Evolutionary conservation across 2,888 invertebrate species (phyloP).

Genomic region (Drosophila kambysellisi): DNA sequence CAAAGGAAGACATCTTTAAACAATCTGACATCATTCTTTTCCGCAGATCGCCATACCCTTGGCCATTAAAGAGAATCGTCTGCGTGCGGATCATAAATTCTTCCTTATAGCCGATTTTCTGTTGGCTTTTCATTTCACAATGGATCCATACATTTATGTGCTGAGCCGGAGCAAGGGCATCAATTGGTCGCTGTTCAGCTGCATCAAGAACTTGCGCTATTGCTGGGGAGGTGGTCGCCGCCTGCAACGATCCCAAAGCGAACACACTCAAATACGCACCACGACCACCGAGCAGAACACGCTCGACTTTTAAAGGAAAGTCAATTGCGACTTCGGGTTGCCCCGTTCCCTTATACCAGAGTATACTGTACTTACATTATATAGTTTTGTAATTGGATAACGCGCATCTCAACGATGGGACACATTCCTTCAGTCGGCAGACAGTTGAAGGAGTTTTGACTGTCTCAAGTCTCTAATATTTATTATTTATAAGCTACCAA

Average conservation of each 20-base stretch:
- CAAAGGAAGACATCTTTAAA: not conserved
- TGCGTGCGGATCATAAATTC: constrained; percentile 78
- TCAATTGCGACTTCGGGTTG: constrained; percentile 60
- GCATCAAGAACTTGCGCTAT: constrained; percentile 82
- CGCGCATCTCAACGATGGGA: constrained; percentile 45
- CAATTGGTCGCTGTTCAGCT: constrained; percentile 81
- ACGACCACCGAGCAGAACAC: constrained; percentile 83
- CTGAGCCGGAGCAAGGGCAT: constrained; percentile 87
- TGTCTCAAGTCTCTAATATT: constrained; percentile 27
- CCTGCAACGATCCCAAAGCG: constrained; percentile 82
- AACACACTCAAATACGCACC: constrained; percentile 83
- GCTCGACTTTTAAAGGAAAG: constrained; percentile 75
- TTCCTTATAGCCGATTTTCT: constrained; percentile 89
- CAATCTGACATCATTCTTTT: constrained; percentile 36
- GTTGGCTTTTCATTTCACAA: constrained; percentile 92
- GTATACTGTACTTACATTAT: constrained; percentile 26
- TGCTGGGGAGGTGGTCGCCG: constrained; percentile 68
- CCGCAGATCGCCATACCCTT: constrained; percentile 89
- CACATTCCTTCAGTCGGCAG: constrained; percentile 28
- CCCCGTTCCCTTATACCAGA: constrained; percentile 22
- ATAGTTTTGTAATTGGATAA: constrained; percentile 19
- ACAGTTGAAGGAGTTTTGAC: constrained; percentile 26
- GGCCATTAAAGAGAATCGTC: constrained; percentile 83
- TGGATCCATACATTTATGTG: constrained; percentile 94
- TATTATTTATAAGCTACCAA: constrained; percentile 32